Evolutionary conservation across 2,113 vertebrate genomes (phyloP).

Genomic region (Polyodon spathula): DNA sequence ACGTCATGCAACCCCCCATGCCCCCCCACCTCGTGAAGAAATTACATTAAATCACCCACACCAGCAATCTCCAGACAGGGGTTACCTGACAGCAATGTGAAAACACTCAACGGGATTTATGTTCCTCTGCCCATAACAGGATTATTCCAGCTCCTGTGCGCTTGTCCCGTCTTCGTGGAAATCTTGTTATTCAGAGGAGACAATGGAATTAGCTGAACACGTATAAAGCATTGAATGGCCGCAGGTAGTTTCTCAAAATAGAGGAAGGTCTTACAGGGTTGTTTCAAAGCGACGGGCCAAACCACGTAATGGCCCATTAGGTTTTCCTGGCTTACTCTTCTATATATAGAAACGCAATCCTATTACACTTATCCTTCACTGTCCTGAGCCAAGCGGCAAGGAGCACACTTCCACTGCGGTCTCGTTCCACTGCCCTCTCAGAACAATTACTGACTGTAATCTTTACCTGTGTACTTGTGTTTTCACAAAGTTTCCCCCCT

Average conservation of each 20-base stretch:
- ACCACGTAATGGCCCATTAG: constrained; percentile 24
- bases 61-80: too few relatives aligned
- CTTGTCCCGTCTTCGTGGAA: neutral
- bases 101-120: constrained; percentile 2
- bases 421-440: too few relatives aligned
- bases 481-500: too few relatives aligned
- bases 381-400: constrained; percentile 9
- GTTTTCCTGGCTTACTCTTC: constrained; percentile 23
- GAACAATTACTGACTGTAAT: too few relatives aligned
- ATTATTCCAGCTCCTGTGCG: neutral
- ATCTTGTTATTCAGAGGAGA: constrained; percentile 4
- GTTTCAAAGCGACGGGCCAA: constrained; percentile 17
- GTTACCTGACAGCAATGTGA: neutral
- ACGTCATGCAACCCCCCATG: too few relatives aligned
- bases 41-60: too few relatives aligned
- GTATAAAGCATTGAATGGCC: too few relatives aligned
- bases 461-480: too few relatives aligned
- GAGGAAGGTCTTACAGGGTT: constrained; percentile 21
- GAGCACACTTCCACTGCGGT: constrained; percentile 8
- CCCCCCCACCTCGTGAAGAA: too few relatives aligned
- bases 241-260: constrained; percentile 15
- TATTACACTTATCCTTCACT: constrained; percentile 32
- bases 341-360: constrained; percentile 41
- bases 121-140: constrained; percentile 1
- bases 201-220: neutral